Conservation (phyloP, 2,888 invertebrate genomes). For the Sesia apiformis region DNA sequence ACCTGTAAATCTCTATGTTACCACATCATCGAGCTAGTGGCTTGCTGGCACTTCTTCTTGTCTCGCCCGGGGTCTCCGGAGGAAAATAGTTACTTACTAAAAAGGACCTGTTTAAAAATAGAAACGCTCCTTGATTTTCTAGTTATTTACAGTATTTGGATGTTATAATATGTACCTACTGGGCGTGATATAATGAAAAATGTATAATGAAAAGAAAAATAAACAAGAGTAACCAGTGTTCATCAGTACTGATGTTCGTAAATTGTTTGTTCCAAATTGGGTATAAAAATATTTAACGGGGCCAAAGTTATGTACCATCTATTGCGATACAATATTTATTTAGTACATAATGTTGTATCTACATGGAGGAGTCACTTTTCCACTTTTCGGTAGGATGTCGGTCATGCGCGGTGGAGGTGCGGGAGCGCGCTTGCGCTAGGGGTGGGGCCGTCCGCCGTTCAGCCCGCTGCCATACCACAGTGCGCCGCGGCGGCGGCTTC, state of each 20-base stretch:
- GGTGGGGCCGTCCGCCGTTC: conserved; percentile 61
- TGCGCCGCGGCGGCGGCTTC: conserved; percentile 62
- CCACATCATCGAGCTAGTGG: no score
- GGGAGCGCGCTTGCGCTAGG: conserved; percentile 58
- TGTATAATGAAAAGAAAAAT: no score
- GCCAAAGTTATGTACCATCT: conserved; percentile 56
- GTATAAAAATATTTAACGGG: conserved; percentile 36
- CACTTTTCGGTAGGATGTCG: conserved; percentile 69
- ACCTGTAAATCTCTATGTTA: no score
- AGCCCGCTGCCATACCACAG: conserved; percentile 65
- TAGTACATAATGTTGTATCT: conserved; percentile 70
- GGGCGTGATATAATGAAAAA: no score
- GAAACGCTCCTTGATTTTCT: no score
- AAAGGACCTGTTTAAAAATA: no score
- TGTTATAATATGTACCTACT: no score
- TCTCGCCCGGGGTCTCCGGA: no score
- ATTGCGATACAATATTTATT: conserved; percentile 67
- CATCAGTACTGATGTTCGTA: background rate
- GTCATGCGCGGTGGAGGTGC: conserved; percentile 55
- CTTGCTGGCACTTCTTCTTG: no score
- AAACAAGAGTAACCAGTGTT: background rate
- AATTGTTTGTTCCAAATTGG: conserved; percentile 21
- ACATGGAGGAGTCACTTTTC: conserved; percentile 73
- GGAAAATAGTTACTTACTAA: no score
- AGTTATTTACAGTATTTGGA: no score